Percentiles rank a stretch among this genome's conserved stretches.
Conservation (phyloP, 2,797 vertebrate species). For the Philypnodon macrostomus region DNA sequence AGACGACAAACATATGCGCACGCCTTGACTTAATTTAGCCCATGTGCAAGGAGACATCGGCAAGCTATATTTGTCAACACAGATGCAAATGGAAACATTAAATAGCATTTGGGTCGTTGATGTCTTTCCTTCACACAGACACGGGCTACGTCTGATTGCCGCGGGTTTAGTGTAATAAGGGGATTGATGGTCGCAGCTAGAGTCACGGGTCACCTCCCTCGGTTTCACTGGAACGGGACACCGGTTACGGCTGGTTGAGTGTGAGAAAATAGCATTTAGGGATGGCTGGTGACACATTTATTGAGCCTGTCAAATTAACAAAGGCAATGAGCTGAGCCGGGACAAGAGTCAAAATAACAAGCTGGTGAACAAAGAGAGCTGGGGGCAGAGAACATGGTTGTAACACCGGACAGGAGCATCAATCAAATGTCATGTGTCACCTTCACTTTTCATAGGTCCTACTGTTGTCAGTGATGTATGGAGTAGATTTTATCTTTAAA, state of each 20-base stretch:
- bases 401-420: conserved; percentile 40
- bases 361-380: conserved; percentile 3
- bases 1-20: conserved; percentile 67
- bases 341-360: conserved; percentile 37
- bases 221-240: conserved; percentile 48
- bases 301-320: conserved; percentile 79
- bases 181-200: conserved; percentile 47
- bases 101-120: conserved; percentile 26
- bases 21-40: conserved; percentile 46
- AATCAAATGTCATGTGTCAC: conserved; percentile 52
- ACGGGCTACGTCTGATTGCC: conserved; percentile 8
- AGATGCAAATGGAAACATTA: conserved; percentile 38
- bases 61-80: conserved; percentile 33
- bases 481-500: conserved; percentile 22
- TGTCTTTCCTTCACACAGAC: conserved; percentile 13
- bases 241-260: conserved; percentile 70
- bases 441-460: conserved; percentile 46
- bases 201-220: conserved; percentile 66
- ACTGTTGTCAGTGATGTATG: conserved; percentile 32
- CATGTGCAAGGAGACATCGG: conserved; percentile 32
- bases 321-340: conserved; percentile 57
- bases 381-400: conserved; percentile 17
- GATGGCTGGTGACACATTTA: conserved; percentile 66
- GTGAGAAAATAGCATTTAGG: conserved; percentile 68
- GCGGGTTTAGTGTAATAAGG: conserved; percentile 28